These are phyloP conservation scores for Phlogophora meticulosa DNA, from an alignment of 2,888 invertebrate genomes.

Conservation along the genomic window DNA sequence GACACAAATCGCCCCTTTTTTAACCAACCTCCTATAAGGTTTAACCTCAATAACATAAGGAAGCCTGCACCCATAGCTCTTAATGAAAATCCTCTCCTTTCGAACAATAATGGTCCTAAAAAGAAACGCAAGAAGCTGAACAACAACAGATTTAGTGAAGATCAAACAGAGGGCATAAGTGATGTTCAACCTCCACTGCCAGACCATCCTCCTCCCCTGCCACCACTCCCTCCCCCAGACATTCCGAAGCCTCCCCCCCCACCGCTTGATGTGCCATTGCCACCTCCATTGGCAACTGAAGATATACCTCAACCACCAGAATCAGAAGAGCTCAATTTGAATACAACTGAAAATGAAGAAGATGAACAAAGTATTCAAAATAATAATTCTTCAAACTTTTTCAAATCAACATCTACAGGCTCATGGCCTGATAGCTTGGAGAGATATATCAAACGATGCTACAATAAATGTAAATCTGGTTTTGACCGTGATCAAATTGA, in stretches of 20 bases:
- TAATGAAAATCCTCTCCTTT: constrained; percentile 85
- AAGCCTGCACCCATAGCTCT: constrained; percentile 83
- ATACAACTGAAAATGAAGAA: constrained; percentile 65
- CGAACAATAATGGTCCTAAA: constrained; percentile 91
- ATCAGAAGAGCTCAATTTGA: constrained; percentile 71
- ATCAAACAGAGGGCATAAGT: constrained; percentile 56
- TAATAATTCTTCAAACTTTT: constrained; percentile 77
- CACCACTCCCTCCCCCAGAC: constrained; percentile 89
- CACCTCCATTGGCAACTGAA: constrained; percentile 87
- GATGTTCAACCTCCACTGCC: constrained; percentile 89
- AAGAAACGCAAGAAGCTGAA: constrained; percentile 94
- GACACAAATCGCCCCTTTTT: constrained; percentile 85
- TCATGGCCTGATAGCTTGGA: constrained; percentile 95
- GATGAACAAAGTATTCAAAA: constrained; percentile 73
- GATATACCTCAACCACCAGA: constrained; percentile 84
- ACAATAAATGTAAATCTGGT: constrained; percentile 96
- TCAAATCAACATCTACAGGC: constrained; percentile 86
- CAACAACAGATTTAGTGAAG: constrained; percentile 89
- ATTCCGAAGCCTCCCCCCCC: constrained; percentile 80
- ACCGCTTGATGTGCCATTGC: constrained; percentile 82
- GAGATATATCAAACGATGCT: constrained; percentile 97
- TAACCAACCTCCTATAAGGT: constrained; percentile 87
- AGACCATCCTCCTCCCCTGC: constrained; percentile 89
- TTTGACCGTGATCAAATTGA: constrained; percentile 98
- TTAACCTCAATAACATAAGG: constrained; percentile 85